A percentile compares a stretch with the other conserved stretches of the same genome.
These are phyloP conservation scores for Sphaeramia orbicularis DNA, from an alignment of 2,797 vertebrate genomes.

Conservation along the genomic window DNA sequence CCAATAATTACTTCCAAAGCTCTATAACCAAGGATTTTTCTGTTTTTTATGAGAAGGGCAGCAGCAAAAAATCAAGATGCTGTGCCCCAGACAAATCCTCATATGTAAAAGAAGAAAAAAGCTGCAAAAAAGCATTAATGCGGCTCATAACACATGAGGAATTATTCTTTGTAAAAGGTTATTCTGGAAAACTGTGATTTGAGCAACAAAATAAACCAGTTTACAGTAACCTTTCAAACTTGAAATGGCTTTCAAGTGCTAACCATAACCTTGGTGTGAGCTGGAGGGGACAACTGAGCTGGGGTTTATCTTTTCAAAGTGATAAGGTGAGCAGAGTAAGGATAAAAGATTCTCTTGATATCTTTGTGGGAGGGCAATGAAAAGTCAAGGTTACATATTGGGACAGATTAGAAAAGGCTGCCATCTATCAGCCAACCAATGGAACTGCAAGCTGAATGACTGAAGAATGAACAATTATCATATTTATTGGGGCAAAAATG, in stretches of 20 bases:
- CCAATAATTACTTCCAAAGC: no score
- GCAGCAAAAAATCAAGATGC: not conserved
- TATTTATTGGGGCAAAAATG: no score
- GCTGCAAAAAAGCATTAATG: no score
- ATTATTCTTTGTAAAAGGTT: no score
- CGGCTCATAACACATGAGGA: no score
- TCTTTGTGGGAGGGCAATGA: constrained; percentile 3
- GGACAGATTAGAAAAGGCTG: constrained; percentile 28
- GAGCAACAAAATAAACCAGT: not conserved
- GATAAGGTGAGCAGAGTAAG: constrained; percentile 37
- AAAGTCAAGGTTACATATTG: constrained; percentile 23
- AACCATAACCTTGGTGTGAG: constrained; percentile 1
- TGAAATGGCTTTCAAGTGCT: not conserved
- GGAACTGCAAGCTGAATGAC: constrained; percentile 21
- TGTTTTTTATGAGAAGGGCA: not conserved
- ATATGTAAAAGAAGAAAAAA: no score
- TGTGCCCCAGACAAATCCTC: not conserved
- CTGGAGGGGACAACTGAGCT: constrained; percentile 26
- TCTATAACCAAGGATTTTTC: not conserved
- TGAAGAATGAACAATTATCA: not conserved
- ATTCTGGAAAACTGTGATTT: not conserved
- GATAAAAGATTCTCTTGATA: constrained; percentile 40
- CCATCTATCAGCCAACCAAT: constrained; percentile 6
- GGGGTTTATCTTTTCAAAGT: constrained; percentile 34
- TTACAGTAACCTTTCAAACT: constrained; percentile 16